Evolutionary conservation across 2,797 vertebrate genomes (phyloP).

Genomic region (Adelosebastes latens): DNA sequence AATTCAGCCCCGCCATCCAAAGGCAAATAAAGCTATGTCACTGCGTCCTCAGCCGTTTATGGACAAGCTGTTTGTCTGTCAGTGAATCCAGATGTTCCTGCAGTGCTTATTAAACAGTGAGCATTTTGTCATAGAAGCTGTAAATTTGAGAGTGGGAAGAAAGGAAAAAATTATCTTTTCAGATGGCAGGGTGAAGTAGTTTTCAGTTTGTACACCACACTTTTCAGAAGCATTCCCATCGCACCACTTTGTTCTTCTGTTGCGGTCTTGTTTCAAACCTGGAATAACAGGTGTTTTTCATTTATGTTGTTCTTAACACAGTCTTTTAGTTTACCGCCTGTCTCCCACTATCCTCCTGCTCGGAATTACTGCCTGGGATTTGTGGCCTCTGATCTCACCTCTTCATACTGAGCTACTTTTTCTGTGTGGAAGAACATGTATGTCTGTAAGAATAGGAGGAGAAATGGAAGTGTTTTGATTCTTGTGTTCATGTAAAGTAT

Average conservation of each 20-base stretch:
- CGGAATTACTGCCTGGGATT: slow-evolving; percentile 34
- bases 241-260: slow-evolving; percentile 65
- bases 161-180: slow-evolving; percentile 52
- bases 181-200: slow-evolving; percentile 58
- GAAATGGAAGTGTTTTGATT: background rate
- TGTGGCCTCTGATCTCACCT: slow-evolving; percentile 30
- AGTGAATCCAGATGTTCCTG: slow-evolving; percentile 74
- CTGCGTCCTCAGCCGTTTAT: slow-evolving; percentile 3
- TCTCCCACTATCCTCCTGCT: slow-evolving; percentile 49
- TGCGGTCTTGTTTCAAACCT: slow-evolving; percentile 61
- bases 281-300: slow-evolving; percentile 76
- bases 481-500: background rate
- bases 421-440: background rate
- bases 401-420: background rate
- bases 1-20: slow-evolving; percentile 12
- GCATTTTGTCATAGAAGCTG: slow-evolving; percentile 60
- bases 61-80: slow-evolving; percentile 23
- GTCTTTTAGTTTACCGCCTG: slow-evolving; percentile 56
- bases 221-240: slow-evolving; percentile 51
- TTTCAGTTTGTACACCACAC: slow-evolving; percentile 56
- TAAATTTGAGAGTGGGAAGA: slow-evolving; percentile 57
- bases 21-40: background rate
- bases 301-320: slow-evolving; percentile 59
- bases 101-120: slow-evolving; percentile 55
- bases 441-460: background rate